Percentiles rank a stretch among this genome's conserved stretches.
Conservation (phyloP, 1,140 invertebrate species). For the Aphaenogaster ashmeadi region DNA sequence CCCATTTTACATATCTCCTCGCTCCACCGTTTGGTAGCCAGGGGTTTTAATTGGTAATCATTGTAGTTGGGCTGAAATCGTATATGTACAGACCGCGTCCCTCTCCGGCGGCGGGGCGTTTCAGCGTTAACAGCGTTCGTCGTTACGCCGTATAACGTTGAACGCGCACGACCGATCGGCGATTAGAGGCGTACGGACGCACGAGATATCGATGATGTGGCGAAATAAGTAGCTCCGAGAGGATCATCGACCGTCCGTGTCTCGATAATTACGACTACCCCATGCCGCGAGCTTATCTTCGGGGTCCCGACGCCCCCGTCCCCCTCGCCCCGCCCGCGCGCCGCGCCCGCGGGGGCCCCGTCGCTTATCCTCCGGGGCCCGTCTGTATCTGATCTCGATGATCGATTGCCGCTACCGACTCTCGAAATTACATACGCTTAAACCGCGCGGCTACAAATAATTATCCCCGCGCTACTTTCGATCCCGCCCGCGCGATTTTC, state of each 20-base stretch:
- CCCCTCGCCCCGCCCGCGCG: constrained; percentile 45
- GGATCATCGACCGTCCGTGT: constrained; percentile 79
- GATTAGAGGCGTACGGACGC: constrained; percentile 57
- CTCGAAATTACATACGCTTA: constrained; percentile 78
- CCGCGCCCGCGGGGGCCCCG: constrained; percentile 33
- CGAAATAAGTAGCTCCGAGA: constrained; percentile 71
- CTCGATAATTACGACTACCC: constrained; percentile 80
- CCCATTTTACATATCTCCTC: neutral
- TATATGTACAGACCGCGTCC: constrained; percentile 14
- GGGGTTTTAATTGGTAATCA: constrained; percentile 33
- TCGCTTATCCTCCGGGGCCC: constrained; percentile 64
- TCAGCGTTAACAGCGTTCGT: constrained; percentile 38
- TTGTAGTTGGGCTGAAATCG: constrained; percentile 34
- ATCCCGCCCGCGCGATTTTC: constrained; percentile 71
- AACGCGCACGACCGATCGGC: constrained; percentile 42
- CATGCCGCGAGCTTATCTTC: constrained; percentile 80
- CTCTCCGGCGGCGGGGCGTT: neutral
- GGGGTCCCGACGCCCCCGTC: constrained; percentile 63
- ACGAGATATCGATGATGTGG: constrained; percentile 74
- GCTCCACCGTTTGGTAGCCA: constrained; percentile 2
- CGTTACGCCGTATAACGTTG: constrained; percentile 40
- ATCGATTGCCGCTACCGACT: constrained; percentile 81
- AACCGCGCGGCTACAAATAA: constrained; percentile 74
- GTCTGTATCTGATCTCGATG: constrained; percentile 76
- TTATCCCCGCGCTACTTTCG: constrained; percentile 73